phyloP scores from a whole-genome alignment of 2,113 vertebrate species.

The Salminus brasiliensis region DNA sequence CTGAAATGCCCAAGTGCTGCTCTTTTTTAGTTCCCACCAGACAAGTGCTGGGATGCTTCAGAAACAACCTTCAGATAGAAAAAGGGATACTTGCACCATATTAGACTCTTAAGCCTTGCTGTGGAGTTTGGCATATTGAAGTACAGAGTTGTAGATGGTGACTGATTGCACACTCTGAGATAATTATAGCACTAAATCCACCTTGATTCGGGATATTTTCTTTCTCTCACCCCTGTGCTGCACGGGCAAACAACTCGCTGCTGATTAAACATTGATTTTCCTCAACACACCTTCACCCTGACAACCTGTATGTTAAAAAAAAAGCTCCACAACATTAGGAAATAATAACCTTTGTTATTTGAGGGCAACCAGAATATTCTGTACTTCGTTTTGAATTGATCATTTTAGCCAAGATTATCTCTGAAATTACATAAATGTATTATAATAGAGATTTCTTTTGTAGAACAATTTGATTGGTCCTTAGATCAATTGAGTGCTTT shows the following conservation, averaged over 20 bases:
- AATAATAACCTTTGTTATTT: constrained; percentile 62
- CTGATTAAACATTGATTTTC: constrained; percentile 73
- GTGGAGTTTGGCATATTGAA: constrained; percentile 45
- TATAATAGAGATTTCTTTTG: not conserved
- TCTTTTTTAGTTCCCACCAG: constrained; percentile 28
- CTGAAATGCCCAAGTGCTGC: constrained; percentile 19
- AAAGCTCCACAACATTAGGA: constrained; percentile 43
- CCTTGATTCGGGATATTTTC: constrained; percentile 43
- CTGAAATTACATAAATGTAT: too few species aligned
- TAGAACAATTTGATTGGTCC: not conserved
- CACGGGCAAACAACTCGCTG: constrained; percentile 60
- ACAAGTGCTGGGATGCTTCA: constrained; percentile 21
- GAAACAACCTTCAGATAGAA: constrained; percentile 30
- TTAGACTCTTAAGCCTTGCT: constrained; percentile 42
- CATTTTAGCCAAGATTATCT: constrained; percentile 12
- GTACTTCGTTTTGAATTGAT: constrained; percentile 38
- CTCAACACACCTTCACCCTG: constrained; percentile 54
- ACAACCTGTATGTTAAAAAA: constrained; percentile 60
- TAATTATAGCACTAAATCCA: constrained; percentile 56
- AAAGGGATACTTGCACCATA: constrained; percentile 29
- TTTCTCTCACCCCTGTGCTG: constrained; percentile 55
- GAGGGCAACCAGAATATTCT: constrained; percentile 44
- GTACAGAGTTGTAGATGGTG: constrained; percentile 51
- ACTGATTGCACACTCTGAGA: constrained; percentile 49
- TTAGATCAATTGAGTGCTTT: not conserved